These are phyloP conservation scores for Rhodinocichla rosea DNA, from an alignment of 2,113 vertebrate species.

Conservation along the genomic window DNA sequence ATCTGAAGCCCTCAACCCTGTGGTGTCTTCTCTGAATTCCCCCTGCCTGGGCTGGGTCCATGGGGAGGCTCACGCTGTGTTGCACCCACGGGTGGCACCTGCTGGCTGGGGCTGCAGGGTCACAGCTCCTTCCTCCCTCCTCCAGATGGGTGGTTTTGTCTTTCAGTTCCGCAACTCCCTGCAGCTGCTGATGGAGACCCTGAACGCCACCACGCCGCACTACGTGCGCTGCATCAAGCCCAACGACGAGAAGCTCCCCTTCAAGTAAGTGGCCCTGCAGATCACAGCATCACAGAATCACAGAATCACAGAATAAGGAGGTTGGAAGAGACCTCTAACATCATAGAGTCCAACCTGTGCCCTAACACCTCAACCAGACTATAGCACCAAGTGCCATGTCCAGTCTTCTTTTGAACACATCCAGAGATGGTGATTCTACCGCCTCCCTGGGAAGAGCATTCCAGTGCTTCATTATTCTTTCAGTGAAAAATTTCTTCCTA, in stretches of 20 bases:
- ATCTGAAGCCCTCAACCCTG: background rate
- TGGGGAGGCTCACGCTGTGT: fast-evolving
- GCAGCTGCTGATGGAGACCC: conserved; percentile 91
- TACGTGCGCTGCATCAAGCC: conserved; percentile 98
- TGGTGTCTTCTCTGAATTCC: background rate
- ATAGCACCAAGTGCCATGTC: too few species aligned
- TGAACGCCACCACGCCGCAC: conserved; percentile 92
- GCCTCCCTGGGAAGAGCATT: too few species aligned
- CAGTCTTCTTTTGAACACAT: too few species aligned
- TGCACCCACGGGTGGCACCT: background rate
- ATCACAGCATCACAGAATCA: too few species aligned
- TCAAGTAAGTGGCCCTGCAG: conserved; percentile 79
- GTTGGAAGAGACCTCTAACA: too few species aligned
- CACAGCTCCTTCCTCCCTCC: background rate
- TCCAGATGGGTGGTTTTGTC: background rate
- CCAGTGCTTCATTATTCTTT: too few species aligned
- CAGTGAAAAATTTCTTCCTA: too few species aligned
- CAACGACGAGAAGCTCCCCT: conserved; percentile 87
- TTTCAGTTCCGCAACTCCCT: conserved; percentile 90
- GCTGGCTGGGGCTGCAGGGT: too few species aligned
- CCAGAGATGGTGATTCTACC: too few species aligned
- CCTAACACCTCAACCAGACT: too few species aligned
- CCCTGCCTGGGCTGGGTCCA: fast-evolving
- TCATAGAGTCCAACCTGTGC: too few species aligned
- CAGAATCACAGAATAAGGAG: too few species aligned